These are phyloP conservation scores for Drosophila malerkotliana DNA, from an alignment of 1,140 invertebrate genomes.

Conservation along the genomic window DNA sequence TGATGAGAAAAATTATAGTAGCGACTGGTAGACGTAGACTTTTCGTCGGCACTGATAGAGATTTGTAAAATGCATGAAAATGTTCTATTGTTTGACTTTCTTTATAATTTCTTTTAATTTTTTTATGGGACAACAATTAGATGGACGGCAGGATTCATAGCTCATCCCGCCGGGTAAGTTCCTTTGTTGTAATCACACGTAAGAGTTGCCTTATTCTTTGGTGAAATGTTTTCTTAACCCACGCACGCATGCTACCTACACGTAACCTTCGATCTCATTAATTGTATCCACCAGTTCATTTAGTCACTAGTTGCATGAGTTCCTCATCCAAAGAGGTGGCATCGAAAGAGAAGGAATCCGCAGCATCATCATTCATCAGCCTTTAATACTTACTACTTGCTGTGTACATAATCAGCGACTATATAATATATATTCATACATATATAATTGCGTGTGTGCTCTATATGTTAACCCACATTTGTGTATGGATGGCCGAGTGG, in stretches of 20 bases:
- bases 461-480: conserved; percentile 36
- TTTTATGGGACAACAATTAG: conserved; percentile 84
- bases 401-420: conserved; percentile 34
- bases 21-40: neutral
- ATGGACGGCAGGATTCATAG: conserved; percentile 84
- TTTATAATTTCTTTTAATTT: conserved; percentile 84
- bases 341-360: conserved; percentile 6
- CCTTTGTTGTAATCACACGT: conserved; percentile 72
- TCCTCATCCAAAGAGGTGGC: neutral
- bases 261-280: conserved; percentile 19
- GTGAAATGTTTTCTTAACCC: conserved; percentile 16
- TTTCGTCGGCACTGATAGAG: conserved; percentile 4
- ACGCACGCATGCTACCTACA: conserved; percentile 13
- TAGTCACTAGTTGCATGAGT: conserved; percentile 35
- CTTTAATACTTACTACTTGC: neutral
- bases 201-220: conserved; percentile 36
- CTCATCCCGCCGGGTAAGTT: conserved; percentile 84
- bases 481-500: conserved; percentile 33
- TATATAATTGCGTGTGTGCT: conserved; percentile 34
- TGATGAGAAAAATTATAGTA: neutral
- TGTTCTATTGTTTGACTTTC: conserved; percentile 79
- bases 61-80: conserved; percentile 74
- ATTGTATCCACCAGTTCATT: conserved; percentile 9
- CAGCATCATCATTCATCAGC: conserved; percentile 36
- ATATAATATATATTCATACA: neutral